A percentile compares a stretch with the other conserved stretches of the same genome.
Evolutionary conservation across 2,888 invertebrate species (phyloP).

Genomic region (Oeneis ivallda): DNA sequence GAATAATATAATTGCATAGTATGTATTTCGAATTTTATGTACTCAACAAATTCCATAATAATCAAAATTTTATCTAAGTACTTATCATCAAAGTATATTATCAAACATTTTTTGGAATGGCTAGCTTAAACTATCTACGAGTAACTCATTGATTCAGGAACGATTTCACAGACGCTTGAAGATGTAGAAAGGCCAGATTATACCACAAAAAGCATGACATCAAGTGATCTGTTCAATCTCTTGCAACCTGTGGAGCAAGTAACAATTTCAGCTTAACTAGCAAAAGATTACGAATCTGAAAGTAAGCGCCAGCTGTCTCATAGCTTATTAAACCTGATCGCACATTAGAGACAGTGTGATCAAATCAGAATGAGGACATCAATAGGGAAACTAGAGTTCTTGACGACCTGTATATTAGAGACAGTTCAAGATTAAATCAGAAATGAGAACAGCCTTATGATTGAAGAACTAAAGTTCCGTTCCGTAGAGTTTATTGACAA

Average conservation of each 20-base stretch:
- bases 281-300: slow-evolving; percentile 41
- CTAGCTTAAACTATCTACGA: neutral
- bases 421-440: too few species aligned
- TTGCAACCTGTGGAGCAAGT: slow-evolving; percentile 9
- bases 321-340: slow-evolving; percentile 49
- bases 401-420: too few species aligned
- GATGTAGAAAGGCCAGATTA: neutral
- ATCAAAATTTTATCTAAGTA: neutral
- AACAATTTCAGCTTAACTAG: slow-evolving; percentile 25
- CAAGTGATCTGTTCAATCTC: neutral
- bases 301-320: slow-evolving; percentile 48
- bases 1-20: neutral
- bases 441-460: too few species aligned
- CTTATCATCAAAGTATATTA: neutral
- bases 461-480: too few species aligned
- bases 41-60: neutral
- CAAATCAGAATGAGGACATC: too few species aligned
- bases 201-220: neutral
- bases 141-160: neutral
- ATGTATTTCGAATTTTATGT: neutral
- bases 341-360: neutral
- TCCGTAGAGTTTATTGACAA: too few species aligned
- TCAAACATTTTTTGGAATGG: neutral
- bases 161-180: neutral
- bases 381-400: too few species aligned